phyloP scores from a whole-genome alignment of 2,113 vertebrate species.

The Muntiacus reevesi region DNA sequence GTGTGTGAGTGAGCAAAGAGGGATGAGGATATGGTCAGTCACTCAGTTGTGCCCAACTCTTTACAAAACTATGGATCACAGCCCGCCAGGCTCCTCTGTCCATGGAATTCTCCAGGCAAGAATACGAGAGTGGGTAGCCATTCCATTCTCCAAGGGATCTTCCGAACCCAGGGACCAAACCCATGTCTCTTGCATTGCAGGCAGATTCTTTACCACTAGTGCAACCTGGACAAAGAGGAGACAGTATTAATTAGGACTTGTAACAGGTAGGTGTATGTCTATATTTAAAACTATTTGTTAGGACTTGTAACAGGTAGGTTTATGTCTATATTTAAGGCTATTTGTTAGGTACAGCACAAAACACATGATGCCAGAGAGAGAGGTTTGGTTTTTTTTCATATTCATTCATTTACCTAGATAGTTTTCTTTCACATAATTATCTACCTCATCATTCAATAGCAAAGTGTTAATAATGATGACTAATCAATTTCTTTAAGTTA shows the following conservation, averaged over 20 bases:
- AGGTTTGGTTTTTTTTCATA: not conserved
- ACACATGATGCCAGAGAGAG: not conserved
- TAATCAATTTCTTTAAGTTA: not conserved
- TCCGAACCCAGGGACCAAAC: not conserved
- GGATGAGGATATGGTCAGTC: not conserved
- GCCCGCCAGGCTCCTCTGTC: not conserved
- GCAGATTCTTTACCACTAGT: not conserved
- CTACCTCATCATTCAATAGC: not conserved
- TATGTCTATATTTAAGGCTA: not conserved
- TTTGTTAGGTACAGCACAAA: not conserved
- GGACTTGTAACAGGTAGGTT: not conserved
- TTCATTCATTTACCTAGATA: not conserved
- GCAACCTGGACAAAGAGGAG: not conserved
- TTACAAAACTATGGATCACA: not conserved
- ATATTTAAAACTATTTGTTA: not conserved
- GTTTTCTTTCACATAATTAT: not conserved
- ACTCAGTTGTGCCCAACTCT: not conserved
- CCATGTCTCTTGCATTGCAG: not conserved
- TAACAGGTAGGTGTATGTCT: not conserved
- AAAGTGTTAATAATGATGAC: not conserved
- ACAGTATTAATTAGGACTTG: not conserved
- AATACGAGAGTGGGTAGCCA: not conserved
- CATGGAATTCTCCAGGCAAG: not conserved
- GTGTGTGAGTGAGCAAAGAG: not conserved
- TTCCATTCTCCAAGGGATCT: not conserved